These are phyloP conservation scores for Meandrina meandrites DNA, from an alignment of 92 coral and sea anemone genomes.

Conservation along the genomic window DNA sequence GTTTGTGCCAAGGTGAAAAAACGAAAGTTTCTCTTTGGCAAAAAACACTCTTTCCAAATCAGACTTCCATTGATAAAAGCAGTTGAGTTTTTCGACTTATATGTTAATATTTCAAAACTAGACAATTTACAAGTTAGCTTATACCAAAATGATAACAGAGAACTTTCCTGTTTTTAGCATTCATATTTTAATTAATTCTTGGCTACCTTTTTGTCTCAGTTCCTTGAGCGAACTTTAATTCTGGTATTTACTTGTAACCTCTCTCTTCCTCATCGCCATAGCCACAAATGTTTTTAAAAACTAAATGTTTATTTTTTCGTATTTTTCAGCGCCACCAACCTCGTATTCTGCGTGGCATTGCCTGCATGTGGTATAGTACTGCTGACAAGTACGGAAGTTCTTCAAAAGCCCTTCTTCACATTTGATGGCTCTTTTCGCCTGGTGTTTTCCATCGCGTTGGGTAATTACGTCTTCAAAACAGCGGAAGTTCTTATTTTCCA, in stretches of 20 bases:
- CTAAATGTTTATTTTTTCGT: not conserved
- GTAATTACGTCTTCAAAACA: constrained; percentile 80
- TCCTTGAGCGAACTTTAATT: not conserved
- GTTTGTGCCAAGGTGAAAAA: not conserved
- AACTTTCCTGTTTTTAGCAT: too few relatives aligned
- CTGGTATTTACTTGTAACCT: not conserved
- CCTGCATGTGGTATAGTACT: constrained; percentile 71
- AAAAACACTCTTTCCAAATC: too few relatives aligned
- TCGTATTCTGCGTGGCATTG: constrained; percentile 64
- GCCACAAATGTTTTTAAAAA: not conserved
- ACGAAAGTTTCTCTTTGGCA: too few relatives aligned
- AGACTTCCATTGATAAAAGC: too few relatives aligned
- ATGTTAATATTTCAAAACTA: too few relatives aligned
- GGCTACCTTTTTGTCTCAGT: too few relatives aligned
- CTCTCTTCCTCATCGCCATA: not conserved
- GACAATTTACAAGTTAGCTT: too few relatives aligned
- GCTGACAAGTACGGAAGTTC: constrained; percentile 61
- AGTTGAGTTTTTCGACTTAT: not conserved
- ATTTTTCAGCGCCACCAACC: constrained; percentile 75
- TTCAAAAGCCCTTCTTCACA: constrained; percentile 78
- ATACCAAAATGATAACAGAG: too few relatives aligned
- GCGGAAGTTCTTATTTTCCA: constrained; percentile 75
- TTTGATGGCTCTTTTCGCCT: constrained; percentile 45
- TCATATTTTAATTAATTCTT: too few relatives aligned
- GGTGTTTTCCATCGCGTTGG: constrained; percentile 76